These are phyloP conservation scores for Leucozona laternaria DNA, from an alignment of 2,888 invertebrate genomes.

Conservation along the genomic window DNA sequence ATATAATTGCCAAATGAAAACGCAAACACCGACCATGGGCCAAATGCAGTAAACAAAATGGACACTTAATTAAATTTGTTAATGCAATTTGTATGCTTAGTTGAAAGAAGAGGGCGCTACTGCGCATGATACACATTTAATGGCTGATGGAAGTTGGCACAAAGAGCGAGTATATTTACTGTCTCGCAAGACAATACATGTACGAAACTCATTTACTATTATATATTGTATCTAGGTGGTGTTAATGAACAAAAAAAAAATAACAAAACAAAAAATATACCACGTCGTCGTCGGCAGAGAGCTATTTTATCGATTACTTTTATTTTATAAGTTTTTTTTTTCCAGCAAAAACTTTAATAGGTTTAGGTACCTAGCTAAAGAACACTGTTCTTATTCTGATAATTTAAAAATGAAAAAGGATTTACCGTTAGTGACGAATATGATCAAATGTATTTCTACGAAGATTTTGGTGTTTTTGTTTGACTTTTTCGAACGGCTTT, in stretches of 20 bases:
- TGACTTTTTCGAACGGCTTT: too few relatives aligned
- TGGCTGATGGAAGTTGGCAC: constrained; percentile 23
- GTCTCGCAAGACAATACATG: constrained; percentile 40
- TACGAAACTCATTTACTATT: constrained; percentile 16
- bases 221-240: constrained; percentile 29
- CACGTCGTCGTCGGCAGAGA: constrained; percentile 6
- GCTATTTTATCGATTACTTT: constrained; percentile 72
- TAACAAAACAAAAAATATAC: constrained; percentile 13
- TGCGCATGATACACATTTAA: constrained; percentile 66
- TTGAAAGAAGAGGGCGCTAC: constrained; percentile 21
- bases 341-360: background rate
- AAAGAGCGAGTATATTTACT: constrained; percentile 28
- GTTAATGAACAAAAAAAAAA: constrained; percentile 46
- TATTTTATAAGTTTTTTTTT: constrained; percentile 49
- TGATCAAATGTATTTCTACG: too few relatives aligned
- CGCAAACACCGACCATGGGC: constrained; percentile 40
- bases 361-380: too few relatives aligned
- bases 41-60: constrained; percentile 75
- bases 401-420: background rate
- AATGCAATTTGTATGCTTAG: constrained; percentile 65
- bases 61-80: constrained; percentile 75
- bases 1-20: constrained; percentile 38
- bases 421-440: background rate
- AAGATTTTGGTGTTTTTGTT: too few relatives aligned
- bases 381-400: background rate